phyloP scores from a whole-genome alignment of 1,140 invertebrate genomes.

The Pseudoatta argentina region DNA sequence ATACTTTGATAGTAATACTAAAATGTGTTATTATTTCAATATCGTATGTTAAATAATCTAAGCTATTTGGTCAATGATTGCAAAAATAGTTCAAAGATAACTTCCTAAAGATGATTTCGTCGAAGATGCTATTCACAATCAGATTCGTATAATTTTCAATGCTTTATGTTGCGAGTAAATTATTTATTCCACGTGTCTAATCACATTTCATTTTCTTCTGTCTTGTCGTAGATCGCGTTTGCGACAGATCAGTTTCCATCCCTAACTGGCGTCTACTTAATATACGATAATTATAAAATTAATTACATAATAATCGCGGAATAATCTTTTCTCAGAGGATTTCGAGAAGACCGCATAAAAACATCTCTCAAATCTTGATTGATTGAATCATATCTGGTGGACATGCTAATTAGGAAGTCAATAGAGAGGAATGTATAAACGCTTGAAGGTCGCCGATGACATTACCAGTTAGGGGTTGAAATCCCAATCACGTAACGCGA shows the following conservation, averaged over 20 bases:
- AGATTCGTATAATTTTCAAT: neutral
- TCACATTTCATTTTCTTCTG: slow-evolving; percentile 25
- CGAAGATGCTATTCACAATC: neutral
- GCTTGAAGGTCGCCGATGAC: neutral
- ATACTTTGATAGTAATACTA: too few relatives aligned
- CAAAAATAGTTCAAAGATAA: slow-evolving; percentile 17
- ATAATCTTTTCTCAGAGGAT: neutral
- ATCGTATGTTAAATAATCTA: neutral
- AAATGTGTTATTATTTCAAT: slow-evolving; percentile 11
- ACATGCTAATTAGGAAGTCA: slow-evolving; percentile 5
- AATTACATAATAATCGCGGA: neutral
- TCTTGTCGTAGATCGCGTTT: slow-evolving; percentile 36
- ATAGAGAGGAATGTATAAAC: slow-evolving; percentile 12
- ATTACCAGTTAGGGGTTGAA: slow-evolving; percentile 32
- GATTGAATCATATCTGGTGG: neutral
- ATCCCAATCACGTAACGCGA: slow-evolving; percentile 17
- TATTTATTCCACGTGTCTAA: slow-evolving; percentile 2
- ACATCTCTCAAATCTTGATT: neutral
- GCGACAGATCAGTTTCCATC: neutral
- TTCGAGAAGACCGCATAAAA: neutral
- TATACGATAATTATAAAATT: neutral
- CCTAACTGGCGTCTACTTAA: neutral
- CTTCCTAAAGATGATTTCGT: neutral
- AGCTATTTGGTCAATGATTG: neutral
- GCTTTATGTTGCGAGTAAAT: slow-evolving; percentile 2